These are phyloP conservation scores for Microcaecilia unicolor DNA, from an alignment of 2,797 vertebrate genomes.

Conservation along the genomic window DNA sequence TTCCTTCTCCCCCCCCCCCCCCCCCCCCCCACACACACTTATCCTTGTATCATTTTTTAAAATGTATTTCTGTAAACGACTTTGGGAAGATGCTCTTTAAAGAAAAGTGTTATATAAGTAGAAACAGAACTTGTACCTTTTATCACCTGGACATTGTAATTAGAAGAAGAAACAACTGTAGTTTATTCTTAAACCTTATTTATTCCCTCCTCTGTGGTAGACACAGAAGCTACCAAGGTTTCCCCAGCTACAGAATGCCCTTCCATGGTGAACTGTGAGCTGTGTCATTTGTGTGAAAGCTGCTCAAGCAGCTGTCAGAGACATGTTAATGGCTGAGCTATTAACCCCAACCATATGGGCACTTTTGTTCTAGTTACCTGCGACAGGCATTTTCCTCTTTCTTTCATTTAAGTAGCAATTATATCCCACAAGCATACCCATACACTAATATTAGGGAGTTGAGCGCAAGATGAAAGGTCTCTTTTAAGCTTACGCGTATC, in stretches of 20 bases:
- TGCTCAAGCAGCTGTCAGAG: constrained; percentile 9
- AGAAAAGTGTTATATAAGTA: no score
- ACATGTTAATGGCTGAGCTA: constrained; percentile 12
- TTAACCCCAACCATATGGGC: constrained; percentile 10
- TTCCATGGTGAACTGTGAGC: constrained; percentile 17
- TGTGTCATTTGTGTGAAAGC: constrained; percentile 22
- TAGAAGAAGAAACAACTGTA: constrained; percentile 35
- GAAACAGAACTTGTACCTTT: no score
- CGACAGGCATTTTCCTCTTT: constrained; percentile 20
- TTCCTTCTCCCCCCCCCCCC: no score
- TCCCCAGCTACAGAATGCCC: constrained; percentile 16
- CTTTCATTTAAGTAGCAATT: constrained; percentile 11
- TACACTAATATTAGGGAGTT: no score
- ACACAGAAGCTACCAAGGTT: constrained; percentile 7
- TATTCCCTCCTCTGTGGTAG: constrained; percentile 12
- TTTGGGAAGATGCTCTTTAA: no score
- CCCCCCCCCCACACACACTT: no score
- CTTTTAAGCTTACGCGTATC: no score
- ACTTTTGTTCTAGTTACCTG: background rate
- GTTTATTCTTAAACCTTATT: constrained; percentile 25
- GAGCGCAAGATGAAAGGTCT: no score
- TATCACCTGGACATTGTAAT: no score
- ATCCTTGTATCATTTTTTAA: no score
- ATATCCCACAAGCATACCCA: no score
- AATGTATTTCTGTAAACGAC: no score